Percentiles rank a stretch among this genome's conserved stretches.
Evolutionary conservation across 2,888 invertebrate species (phyloP).

Genomic region (Drosophila robusta): DNA sequence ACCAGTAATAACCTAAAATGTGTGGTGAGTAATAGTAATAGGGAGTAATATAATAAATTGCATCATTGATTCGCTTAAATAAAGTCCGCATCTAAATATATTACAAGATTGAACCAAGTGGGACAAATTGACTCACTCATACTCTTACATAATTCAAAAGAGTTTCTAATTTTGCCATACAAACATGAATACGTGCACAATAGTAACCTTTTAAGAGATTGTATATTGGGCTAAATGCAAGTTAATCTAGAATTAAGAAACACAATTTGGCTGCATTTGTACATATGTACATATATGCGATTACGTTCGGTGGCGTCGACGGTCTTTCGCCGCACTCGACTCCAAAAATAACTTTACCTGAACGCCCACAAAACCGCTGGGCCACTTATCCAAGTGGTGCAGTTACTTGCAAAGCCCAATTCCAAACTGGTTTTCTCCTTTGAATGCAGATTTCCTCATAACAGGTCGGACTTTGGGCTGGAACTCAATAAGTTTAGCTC

Average conservation of each 20-base stretch:
- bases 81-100: background rate
- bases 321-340: constrained; percentile 39
- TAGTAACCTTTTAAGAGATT: too few relatives aligned
- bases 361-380: constrained; percentile 47
- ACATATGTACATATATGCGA: constrained; percentile 5
- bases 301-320: constrained; percentile 16
- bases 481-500: constrained; percentile 34
- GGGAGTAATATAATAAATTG: background rate
- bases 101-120: background rate
- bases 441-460: constrained; percentile 66
- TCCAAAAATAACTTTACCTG: constrained; percentile 53
- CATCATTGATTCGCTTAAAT: too few relatives aligned
- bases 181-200: too few relatives aligned
- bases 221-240: background rate
- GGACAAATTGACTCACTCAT: too few relatives aligned
- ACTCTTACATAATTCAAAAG: too few relatives aligned
- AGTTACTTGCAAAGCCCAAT: constrained; percentile 38
- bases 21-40: constrained; percentile 44
- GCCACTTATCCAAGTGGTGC: constrained; percentile 46
- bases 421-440: constrained; percentile 62
- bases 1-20: constrained; percentile 28
- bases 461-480: constrained; percentile 52
- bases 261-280: constrained; percentile 17
- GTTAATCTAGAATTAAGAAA: background rate
- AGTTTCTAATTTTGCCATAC: too few relatives aligned